Evolutionary conservation across 2,113 vertebrate species (phyloP).

Genomic region (Etia nguti): DNA sequence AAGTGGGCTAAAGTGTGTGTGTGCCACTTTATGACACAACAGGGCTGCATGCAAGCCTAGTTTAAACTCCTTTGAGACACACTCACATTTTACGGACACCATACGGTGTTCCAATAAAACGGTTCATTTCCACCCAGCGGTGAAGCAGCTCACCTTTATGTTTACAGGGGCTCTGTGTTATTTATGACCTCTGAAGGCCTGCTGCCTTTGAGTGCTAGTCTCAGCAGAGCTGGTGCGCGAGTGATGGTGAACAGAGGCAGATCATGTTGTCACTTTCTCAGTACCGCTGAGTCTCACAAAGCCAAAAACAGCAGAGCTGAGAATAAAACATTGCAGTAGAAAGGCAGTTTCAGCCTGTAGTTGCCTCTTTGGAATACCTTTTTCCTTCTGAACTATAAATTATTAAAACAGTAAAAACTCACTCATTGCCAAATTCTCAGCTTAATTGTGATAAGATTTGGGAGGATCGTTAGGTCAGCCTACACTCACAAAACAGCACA

Average conservation of each 20-base stretch:
- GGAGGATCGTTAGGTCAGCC: neutral
- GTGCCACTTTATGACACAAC: constrained; percentile 24
- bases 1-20: neutral
- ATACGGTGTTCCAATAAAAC: constrained; percentile 69
- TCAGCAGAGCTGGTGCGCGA: constrained; percentile 48
- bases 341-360: neutral
- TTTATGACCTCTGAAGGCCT: constrained; percentile 67
- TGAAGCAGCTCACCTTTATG: constrained; percentile 65
- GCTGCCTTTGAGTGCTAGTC: constrained; percentile 65
- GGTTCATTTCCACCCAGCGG: constrained; percentile 71
- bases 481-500: neutral
- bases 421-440: neutral
- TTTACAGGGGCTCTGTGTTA: constrained; percentile 60
- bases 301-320: constrained; percentile 37
- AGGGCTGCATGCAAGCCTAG: constrained; percentile 9
- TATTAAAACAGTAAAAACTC: neutral
- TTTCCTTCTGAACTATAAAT: neutral
- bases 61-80: constrained; percentile 52
- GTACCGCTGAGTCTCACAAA: constrained; percentile 34
- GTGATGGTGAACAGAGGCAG: constrained; percentile 67
- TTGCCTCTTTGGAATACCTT: neutral
- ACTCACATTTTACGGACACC: constrained; percentile 65
- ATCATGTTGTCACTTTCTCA: constrained; percentile 67
- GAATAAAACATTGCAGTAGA: constrained; percentile 7
- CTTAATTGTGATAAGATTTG: neutral